phyloP scores from a whole-genome alignment of 2,888 invertebrate species.

The Plagiodera versicolora region DNA sequence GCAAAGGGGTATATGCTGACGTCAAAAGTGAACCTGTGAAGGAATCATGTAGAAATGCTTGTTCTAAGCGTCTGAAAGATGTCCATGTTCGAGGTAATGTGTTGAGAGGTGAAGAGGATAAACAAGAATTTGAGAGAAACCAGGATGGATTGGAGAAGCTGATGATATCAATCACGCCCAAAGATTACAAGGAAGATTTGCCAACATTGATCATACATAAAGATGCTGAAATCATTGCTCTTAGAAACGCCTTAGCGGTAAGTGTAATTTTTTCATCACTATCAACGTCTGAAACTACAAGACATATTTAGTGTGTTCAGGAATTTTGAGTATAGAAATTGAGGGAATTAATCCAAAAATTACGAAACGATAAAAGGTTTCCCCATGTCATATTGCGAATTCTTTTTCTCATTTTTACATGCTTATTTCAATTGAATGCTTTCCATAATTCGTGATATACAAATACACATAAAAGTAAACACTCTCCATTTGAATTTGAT shows the following conservation, averaged over 20 bases:
- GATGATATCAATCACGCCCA: neutral
- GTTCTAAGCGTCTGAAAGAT: neutral
- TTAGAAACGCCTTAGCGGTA: constrained; percentile 24
- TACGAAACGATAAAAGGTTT: too few species aligned
- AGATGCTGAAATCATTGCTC: constrained; percentile 24
- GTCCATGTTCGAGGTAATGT: neutral
- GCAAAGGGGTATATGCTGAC: neutral
- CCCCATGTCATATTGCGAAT: too few species aligned
- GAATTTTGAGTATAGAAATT: too few species aligned
- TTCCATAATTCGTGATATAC: too few species aligned
- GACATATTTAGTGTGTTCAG: too few species aligned
- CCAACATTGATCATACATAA: constrained; percentile 21
- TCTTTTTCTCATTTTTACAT: too few species aligned
- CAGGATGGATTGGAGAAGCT: constrained; percentile 7
- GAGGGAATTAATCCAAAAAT: too few species aligned
- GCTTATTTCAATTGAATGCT: too few species aligned
- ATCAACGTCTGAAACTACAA: too few species aligned
- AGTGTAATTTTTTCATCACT: too few species aligned
- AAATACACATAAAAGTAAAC: too few species aligned
- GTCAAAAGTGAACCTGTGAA: neutral
- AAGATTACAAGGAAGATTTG: constrained; percentile 14
- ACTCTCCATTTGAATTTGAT: neutral
- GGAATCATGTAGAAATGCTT: neutral
- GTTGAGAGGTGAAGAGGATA: neutral
- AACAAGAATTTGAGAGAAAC: constrained; percentile 4